Evolutionary conservation across 2,113 vertebrate species (phyloP).

Genomic region (Odobenus rosmarus): DNA sequence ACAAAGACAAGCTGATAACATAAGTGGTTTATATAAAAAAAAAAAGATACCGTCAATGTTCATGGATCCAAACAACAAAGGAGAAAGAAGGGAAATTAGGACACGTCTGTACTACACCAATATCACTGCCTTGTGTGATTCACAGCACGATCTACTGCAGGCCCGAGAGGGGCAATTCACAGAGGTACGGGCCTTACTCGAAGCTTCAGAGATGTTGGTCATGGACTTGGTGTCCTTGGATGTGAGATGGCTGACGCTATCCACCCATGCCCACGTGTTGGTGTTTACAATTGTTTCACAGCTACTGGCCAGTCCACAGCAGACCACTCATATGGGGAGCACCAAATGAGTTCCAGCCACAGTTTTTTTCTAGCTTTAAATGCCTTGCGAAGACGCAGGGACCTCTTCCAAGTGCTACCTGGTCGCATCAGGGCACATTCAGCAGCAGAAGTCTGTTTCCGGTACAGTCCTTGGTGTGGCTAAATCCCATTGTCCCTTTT

Average conservation of each 20-base stretch:
- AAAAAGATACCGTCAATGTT: slow-evolving; percentile 76
- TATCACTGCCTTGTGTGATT: slow-evolving; percentile 85
- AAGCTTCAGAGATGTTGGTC: slow-evolving; percentile 80
- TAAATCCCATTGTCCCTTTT: slow-evolving; percentile 89
- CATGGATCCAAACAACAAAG: slow-evolving; percentile 74
- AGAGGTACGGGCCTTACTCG: slow-evolving; percentile 79
- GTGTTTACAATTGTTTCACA: slow-evolving; percentile 90
- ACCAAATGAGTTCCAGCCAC: slow-evolving; percentile 77
- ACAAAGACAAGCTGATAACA: slow-evolving; percentile 72
- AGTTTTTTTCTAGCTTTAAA: slow-evolving; percentile 77
- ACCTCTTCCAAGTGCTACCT: slow-evolving; percentile 80
- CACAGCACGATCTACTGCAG: slow-evolving; percentile 88
- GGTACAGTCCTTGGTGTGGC: slow-evolving; percentile 88
- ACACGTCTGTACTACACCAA: slow-evolving; percentile 81
- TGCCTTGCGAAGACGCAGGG: slow-evolving; percentile 68
- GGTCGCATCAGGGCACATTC: slow-evolving; percentile 85
- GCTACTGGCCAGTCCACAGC: slow-evolving; percentile 74
- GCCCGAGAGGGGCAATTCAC: slow-evolving; percentile 83
- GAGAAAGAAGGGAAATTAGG: slow-evolving; percentile 78
- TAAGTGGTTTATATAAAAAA: slow-evolving; percentile 73
- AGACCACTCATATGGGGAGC: slow-evolving; percentile 77
- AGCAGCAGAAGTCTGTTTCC: slow-evolving; percentile 89
- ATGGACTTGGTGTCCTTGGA: slow-evolving; percentile 84
- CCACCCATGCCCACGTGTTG: slow-evolving; percentile 84
- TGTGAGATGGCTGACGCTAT: slow-evolving; percentile 83